Evolutionary conservation across 2,113 vertebrate species (phyloP).

Genomic region (Sturnus vulgaris): DNA sequence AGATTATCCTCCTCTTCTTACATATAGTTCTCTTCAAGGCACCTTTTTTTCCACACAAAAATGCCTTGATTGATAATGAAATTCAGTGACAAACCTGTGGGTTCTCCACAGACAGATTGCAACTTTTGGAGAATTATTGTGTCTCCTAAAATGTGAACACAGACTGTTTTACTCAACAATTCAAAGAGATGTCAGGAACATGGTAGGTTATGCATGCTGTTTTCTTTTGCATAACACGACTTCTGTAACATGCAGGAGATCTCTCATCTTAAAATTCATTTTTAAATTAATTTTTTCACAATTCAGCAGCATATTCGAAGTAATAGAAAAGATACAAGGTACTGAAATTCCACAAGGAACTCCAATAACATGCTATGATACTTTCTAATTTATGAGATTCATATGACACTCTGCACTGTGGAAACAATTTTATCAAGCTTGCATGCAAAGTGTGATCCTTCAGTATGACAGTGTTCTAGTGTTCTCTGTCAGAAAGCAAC

Average conservation of each 20-base stretch:
- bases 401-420: background rate
- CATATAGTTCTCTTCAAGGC: background rate
- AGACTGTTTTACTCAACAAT: constrained; percentile 41
- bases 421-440: background rate
- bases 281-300: background rate
- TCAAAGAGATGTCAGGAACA: constrained; percentile 26
- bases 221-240: background rate
- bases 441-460: background rate
- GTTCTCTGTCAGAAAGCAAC: background rate
- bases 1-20: background rate
- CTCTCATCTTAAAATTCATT: background rate
- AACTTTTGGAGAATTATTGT: constrained; percentile 27
- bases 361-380: background rate
- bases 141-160: background rate
- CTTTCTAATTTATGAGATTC: background rate
- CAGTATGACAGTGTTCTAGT: background rate
- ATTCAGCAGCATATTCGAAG: background rate
- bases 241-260: background rate
- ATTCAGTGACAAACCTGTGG: constrained; percentile 38
- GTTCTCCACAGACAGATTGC: constrained; percentile 19
- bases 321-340: background rate
- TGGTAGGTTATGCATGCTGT: background rate
- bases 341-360: background rate
- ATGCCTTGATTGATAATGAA: background rate
- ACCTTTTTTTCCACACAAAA: background rate